Percentiles rank a stretch among this genome's conserved stretches.
phyloP scores from a whole-genome alignment of 2,888 invertebrate species.

The Carcina quercana region DNA sequence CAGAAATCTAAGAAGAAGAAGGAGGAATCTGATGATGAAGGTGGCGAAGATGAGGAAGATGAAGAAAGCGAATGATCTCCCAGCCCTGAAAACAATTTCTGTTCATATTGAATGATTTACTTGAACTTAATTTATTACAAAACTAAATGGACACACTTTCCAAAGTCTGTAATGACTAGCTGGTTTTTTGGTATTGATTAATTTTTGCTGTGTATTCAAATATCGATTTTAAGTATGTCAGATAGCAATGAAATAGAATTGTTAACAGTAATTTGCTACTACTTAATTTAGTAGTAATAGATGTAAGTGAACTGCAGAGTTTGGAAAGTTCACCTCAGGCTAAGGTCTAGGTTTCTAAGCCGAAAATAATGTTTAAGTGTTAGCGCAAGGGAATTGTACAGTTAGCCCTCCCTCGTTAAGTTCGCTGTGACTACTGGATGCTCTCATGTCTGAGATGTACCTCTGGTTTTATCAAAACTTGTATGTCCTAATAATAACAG shows the following conservation, averaged over 20 bases:
- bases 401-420: slow-evolving; percentile 74
- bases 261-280: slow-evolving; percentile 36
- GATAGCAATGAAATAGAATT: slow-evolving; percentile 40
- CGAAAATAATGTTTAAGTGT: slow-evolving; percentile 71
- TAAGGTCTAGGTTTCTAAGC: slow-evolving; percentile 67
- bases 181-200: not conserved
- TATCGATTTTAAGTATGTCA: slow-evolving; percentile 5
- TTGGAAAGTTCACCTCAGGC: slow-evolving; percentile 70
- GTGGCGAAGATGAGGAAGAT: slow-evolving; percentile 77
- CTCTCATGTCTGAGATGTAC: slow-evolving; percentile 59
- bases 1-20: slow-evolving; percentile 75
- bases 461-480: slow-evolving; percentile 65
- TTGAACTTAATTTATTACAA: slow-evolving; percentile 74
- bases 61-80: slow-evolving; percentile 79
- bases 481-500: slow-evolving; percentile 46
- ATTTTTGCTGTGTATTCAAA: slow-evolving; percentile 3
- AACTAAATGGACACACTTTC: slow-evolving; percentile 69
- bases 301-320: slow-evolving; percentile 50
- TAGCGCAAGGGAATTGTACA: slow-evolving; percentile 73
- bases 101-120: slow-evolving; percentile 74
- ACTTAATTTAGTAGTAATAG: slow-evolving; percentile 35
- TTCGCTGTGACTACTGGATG: slow-evolving; percentile 70
- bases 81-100: slow-evolving; percentile 51
- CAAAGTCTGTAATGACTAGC: slow-evolving; percentile 48
- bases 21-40: slow-evolving; percentile 78